These are phyloP conservation scores for Mimumesa dahlbomi DNA, from an alignment of 2,888 invertebrate genomes.

Conservation along the genomic window DNA sequence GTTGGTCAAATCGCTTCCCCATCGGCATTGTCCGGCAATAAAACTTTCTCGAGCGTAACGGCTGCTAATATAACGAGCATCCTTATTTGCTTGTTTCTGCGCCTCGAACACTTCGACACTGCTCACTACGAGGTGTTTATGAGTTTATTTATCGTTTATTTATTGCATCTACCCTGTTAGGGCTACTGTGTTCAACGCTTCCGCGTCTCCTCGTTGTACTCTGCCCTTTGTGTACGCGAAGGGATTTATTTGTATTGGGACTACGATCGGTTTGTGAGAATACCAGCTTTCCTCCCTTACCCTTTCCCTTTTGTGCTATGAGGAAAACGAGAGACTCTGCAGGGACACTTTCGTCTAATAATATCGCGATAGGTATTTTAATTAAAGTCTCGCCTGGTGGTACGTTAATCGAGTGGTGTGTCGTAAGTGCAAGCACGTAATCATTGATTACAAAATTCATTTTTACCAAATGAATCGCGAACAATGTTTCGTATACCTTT, in stretches of 20 bases:
- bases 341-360: too few species aligned
- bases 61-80: conserved; percentile 64
- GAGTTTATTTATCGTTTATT: conserved; percentile 67
- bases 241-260: too few species aligned
- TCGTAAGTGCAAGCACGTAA: background rate
- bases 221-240: background rate
- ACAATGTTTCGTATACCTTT: background rate
- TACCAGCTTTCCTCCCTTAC: conserved; percentile 10
- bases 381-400: background rate
- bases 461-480: background rate
- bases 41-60: conserved; percentile 69
- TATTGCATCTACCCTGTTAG: conserved; percentile 45
- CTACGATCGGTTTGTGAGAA: too few species aligned
- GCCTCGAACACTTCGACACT: conserved; percentile 17
- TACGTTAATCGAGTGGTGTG: too few species aligned
- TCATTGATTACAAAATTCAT: background rate
- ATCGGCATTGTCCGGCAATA: conserved; percentile 63
- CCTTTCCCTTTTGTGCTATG: too few species aligned
- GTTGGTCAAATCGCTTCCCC: conserved; percentile 55
- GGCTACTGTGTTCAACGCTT: conserved; percentile 43
- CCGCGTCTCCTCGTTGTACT: conserved; percentile 9
- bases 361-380: background rate
- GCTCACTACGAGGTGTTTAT: conserved; percentile 59
- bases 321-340: too few species aligned
- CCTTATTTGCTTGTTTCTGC: conserved; percentile 64